phyloP scores from a whole-genome alignment of 1,140 invertebrate species.

The Trachelipus rathkii region DNA sequence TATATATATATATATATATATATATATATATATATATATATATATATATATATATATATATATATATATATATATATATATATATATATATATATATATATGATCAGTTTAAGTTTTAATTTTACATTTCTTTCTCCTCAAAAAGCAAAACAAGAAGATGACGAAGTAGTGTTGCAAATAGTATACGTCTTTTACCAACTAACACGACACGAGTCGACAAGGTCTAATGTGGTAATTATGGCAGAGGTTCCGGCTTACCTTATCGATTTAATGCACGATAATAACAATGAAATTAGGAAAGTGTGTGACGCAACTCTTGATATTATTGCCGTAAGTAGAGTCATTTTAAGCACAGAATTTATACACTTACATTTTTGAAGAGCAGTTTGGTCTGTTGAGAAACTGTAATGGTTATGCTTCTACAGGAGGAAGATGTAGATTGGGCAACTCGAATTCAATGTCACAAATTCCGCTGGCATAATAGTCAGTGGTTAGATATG shows the following conservation, averaged over 20 bases:
- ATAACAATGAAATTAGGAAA: conserved; percentile 86
- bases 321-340: conserved; percentile 69
- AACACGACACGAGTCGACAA: conserved; percentile 73
- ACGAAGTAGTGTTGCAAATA: conserved; percentile 88
- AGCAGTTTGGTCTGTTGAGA: not conserved
- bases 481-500: conserved; percentile 96
- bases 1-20: too few relatives aligned
- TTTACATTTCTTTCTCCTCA: too few relatives aligned
- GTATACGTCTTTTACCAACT: conserved; percentile 93
- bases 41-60: too few relatives aligned
- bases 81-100: too few relatives aligned
- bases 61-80: too few relatives aligned
- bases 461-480: conserved; percentile 93
- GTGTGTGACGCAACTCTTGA: conserved; percentile 88
- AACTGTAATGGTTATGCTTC: conserved; percentile 14
- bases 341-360: not conserved
- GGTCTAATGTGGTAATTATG: conserved; percentile 74
- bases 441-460: conserved; percentile 89
- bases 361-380: not conserved
- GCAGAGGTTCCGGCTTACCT: conserved; percentile 88
- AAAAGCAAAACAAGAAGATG: conserved; percentile 88
- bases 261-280: conserved; percentile 97
- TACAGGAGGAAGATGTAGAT: conserved; percentile 73
- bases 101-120: too few relatives aligned
- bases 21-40: too few relatives aligned